phyloP scores from a whole-genome alignment of 2,888 invertebrate genomes.

The Hyposoter didymator region DNA sequence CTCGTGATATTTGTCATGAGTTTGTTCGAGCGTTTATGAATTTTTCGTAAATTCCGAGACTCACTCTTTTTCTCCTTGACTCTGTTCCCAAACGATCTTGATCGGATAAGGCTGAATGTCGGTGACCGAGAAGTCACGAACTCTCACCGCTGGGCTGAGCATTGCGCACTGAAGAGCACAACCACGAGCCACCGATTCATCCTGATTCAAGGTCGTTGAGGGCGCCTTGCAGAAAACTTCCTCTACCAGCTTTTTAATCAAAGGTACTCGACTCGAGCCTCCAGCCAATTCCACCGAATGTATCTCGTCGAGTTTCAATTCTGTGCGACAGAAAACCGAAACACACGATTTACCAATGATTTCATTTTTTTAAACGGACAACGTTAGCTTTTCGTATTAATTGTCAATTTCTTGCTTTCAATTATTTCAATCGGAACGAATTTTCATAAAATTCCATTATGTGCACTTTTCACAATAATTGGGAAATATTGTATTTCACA shows the following conservation, averaged over 20 bases:
- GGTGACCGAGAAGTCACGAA: constrained; percentile 96
- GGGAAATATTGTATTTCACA: no score
- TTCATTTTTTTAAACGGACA: no score
- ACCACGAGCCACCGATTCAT: constrained; percentile 98
- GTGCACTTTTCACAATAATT: no score
- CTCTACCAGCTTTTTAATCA: constrained; percentile 95
- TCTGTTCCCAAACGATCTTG: constrained; percentile 92
- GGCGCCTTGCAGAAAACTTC: constrained; percentile 94
- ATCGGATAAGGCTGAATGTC: constrained; percentile 97
- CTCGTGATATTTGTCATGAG: background rate
- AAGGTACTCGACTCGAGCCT: constrained; percentile 97
- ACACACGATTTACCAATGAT: no score
- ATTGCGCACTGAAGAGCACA: constrained; percentile 99
- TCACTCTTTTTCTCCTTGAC: constrained; percentile 86
- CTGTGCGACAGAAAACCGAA: constrained; percentile 84
- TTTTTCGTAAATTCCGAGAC: constrained; percentile 53
- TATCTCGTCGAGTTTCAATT: constrained; percentile 93
- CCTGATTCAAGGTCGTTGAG: constrained; percentile 98
- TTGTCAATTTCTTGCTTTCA: background rate
- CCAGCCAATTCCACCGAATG: constrained; percentile 98
- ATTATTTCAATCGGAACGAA: background rate
- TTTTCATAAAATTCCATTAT: no score
- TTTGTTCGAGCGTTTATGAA: background rate
- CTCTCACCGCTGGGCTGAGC: constrained; percentile 98
- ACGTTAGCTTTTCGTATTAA: no score